Base-by-base conservation (phyloP, 2,113 vertebrate genomes). In the Misgurnus anguillicaudatus region DNA sequence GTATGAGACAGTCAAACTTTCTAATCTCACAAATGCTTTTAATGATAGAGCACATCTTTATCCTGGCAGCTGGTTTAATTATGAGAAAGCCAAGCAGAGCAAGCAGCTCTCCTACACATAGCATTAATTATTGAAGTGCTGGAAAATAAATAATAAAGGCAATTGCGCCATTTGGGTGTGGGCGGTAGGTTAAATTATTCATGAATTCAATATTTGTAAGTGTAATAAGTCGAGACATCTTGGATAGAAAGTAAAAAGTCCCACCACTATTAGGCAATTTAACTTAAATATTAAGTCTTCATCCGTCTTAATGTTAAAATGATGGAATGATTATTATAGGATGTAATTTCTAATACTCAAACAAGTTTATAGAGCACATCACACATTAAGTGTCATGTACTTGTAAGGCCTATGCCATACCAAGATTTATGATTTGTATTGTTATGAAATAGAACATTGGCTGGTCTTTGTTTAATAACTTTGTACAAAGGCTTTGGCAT, bases 101-200 rank as follows among this genome's bases (percentile, higher is more conserved):
- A 80, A 86, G 87, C 86, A 84, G 83, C 89, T 86, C 88, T 89
- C 87, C 83, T 75, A 86, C 84, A 88, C 87, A 86, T 41, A 31
- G 63, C 87, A 91, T 92, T 89, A 89, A 91, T 92, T 89, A 90
- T 91, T 90, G 85, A 91, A 88, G 85, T 84, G 85, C 81, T 77
- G 82, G 80, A 87, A 89, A 90, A 90, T 91, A 90, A 90, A 92
- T 90, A 90, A 90, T 88, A 79, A 88, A 92, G 84, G 83, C 73
- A 74, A 83, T 80, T 75, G 87, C 87, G 86, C 82, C 87, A 85
- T 90, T 89, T 89, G 89, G 82, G 58, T 84, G 82, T 84, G 79
- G 82, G 85, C 72, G 80, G 87, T 83, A 86, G 84, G 86, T 89
- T 92, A 79, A 90, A 92, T 91, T 90, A 93, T 92, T 90, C 82